Evolutionary conservation across 2,113 vertebrate genomes (phyloP).

Genomic region (Struthidea cinerea): DNA sequence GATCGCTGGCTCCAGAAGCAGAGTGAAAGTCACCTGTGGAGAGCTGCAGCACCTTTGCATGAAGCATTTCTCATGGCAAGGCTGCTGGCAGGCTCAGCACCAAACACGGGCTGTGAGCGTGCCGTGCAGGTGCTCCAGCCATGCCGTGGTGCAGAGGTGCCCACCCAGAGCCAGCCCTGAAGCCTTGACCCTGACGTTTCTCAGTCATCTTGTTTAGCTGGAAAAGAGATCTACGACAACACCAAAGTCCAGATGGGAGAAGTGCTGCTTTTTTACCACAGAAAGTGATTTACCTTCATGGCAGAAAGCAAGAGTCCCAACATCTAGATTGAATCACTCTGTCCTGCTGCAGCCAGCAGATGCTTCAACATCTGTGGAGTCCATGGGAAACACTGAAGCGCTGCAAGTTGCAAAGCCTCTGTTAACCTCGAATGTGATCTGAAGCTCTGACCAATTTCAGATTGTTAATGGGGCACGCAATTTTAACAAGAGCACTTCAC

Average conservation of each 20-base stretch:
- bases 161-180: not conserved
- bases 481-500: not conserved
- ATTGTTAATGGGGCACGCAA: not conserved
- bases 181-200: not conserved
- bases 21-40: not conserved
- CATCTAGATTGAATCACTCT: conserved; percentile 27
- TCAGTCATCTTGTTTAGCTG: not conserved
- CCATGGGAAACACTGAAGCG: not conserved
- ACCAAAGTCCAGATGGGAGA: rapidly evolving
- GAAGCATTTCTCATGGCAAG: not conserved
- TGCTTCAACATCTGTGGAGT: conserved; percentile 31
- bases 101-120: rapidly evolving
- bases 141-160: not conserved
- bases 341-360: conserved; percentile 1
- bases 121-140: not conserved
- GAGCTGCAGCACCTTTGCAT: not conserved
- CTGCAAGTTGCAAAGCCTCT: not conserved
- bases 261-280: not conserved
- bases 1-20: not conserved
- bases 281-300: not conserved
- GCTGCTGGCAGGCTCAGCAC: not conserved
- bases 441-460: conserved; percentile 18
- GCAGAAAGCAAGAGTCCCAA: not conserved
- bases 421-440: not conserved
- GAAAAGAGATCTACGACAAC: not conserved